Conservation (phyloP, 2,888 invertebrate genomes). For the Trissolcus brochymenae region DNA sequence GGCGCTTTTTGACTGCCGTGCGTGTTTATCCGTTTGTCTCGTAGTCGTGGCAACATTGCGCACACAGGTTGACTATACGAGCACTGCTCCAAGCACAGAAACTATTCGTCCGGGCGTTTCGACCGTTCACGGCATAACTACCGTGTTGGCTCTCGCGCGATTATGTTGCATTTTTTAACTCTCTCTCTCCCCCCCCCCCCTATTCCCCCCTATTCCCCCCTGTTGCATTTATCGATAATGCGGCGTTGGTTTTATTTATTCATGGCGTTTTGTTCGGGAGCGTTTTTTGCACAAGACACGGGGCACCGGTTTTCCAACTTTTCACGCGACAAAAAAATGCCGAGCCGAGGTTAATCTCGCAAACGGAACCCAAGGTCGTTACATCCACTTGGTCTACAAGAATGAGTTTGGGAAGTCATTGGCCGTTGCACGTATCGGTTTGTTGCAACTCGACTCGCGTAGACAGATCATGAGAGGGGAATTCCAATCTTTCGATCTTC, state of each 20-base stretch:
- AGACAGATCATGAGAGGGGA: not conserved
- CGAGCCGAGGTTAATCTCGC: slow-evolving; percentile 50
- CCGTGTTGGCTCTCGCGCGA: slow-evolving; percentile 13
- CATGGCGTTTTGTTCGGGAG: slow-evolving; percentile 19
- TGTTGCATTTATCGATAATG: not conserved
- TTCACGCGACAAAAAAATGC: slow-evolving; percentile 43
- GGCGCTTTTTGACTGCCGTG: slow-evolving; percentile 26
- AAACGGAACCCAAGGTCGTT: slow-evolving; percentile 56
- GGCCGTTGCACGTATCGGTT: slow-evolving; percentile 40
- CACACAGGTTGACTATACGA: slow-evolving; percentile 38
- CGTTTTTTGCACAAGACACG: slow-evolving; percentile 18
- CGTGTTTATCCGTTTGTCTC: slow-evolving; percentile 41
- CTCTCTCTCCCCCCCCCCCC: slow-evolving; percentile 2
- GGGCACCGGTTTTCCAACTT: slow-evolving; percentile 54
- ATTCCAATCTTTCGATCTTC: no score
- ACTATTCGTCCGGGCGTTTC: slow-evolving; percentile 44
- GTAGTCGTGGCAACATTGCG: slow-evolving; percentile 54
- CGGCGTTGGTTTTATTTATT: slow-evolving; percentile 31
- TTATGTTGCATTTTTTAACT: slow-evolving; percentile 18
- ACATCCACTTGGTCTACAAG: slow-evolving; percentile 42
- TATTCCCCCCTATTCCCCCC: not conserved
- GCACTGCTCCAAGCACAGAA: slow-evolving; percentile 36
- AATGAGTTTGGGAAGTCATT: slow-evolving; percentile 53
- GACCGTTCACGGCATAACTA: slow-evolving; percentile 41
- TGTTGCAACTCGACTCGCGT: slow-evolving; percentile 28